Base-by-base conservation (phyloP, 1,140 invertebrate species). In the Oryzaephilus surinamensis region DNA sequence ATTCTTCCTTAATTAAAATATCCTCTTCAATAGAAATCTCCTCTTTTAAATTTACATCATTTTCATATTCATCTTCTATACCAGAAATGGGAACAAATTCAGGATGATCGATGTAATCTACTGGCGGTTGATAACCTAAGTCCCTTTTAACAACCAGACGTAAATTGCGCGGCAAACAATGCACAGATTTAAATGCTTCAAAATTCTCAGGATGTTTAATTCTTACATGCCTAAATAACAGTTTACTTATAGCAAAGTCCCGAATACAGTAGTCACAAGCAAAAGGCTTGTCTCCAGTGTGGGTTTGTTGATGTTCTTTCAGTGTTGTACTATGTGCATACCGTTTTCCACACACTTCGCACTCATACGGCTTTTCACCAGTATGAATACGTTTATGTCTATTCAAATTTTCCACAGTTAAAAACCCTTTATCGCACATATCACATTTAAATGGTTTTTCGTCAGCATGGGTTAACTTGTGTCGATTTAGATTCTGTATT, bases 391-490 rank as follows among this genome's bases (percentile, higher is more conserved):
- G 63, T 7, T 71, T 60, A 50, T 85, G 81, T 14, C 71, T 71
- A 4, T 75, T 73, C 35, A 84, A 61, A 41, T 81, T 55, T 36
- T 48, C 45, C 10, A 45, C 24, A 0, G 45, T 52, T 6, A 58
- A 39, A 16, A 65, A 65, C 3, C 43, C 40, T 38, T 51, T 57
- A 2, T 43, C 43, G 50, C 65, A 52, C 62, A 69, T n/a, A 43
- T 72, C 71, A 52, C 76, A 81, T 6, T 69, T 66, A 38, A 70
- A 77, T 0, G 73, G 74, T 48, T 72, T 74, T 43, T 74, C 72
- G 4, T 72, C 80, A 1, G 80, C 83, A 67, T 87, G 84, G 17
- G 84, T 86, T 64, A 83, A 79, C 54, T 78, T 75, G 67, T 87
- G 83, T 60, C 86, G 82, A 30, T 51, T 54, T 7, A 56, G 35